Conservation (phyloP, 2,888 invertebrate species). For the Nowickia ferox region DNA sequence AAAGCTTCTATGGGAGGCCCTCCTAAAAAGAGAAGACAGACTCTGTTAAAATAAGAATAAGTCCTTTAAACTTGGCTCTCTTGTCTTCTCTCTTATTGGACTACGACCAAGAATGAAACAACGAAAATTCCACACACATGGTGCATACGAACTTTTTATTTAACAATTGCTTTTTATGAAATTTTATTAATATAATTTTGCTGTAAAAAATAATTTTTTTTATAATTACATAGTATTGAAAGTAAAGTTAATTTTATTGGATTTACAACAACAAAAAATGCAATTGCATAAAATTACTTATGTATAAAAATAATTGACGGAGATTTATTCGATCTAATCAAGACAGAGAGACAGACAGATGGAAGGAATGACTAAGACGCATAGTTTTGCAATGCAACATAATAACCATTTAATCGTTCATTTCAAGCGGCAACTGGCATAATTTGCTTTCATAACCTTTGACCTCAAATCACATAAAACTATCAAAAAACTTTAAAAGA, state of each 20-base stretch:
- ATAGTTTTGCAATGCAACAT: not conserved
- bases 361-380: constrained; percentile 27
- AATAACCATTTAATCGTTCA: not conserved
- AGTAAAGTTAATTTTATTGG: not conserved
- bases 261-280: constrained; percentile 18
- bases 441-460: constrained; percentile 65
- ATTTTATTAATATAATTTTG: too few species aligned
- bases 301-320: not conserved
- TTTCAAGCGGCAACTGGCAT: constrained; percentile 19
- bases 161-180: too few species aligned
- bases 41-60: too few species aligned
- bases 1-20: too few species aligned
- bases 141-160: too few species aligned
- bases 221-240: too few species aligned
- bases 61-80: too few species aligned
- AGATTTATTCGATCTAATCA: not conserved
- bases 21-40: too few species aligned
- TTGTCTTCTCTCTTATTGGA: too few species aligned
- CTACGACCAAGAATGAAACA: too few species aligned
- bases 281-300: constrained; percentile 34
- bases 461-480: constrained; percentile 70
- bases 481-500: constrained; percentile 61
- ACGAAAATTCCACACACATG: too few species aligned
- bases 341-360: not conserved
- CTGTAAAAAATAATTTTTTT: too few species aligned